Evolutionary conservation across 2,113 vertebrate genomes (phyloP).

Genomic region (Bungarus multicinctus): DNA sequence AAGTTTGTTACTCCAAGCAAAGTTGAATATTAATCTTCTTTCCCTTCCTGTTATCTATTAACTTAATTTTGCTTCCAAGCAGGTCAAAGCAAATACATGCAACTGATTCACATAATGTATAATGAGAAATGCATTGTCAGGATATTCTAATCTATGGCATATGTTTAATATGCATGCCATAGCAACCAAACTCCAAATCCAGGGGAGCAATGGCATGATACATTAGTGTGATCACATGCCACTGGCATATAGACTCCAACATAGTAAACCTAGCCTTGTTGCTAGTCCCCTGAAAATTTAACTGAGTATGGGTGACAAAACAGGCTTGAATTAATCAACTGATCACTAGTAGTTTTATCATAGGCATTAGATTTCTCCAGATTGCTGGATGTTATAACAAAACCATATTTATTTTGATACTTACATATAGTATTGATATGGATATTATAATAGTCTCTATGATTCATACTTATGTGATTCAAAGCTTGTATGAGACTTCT

Average conservation of each 20-base stretch:
- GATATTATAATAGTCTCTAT: neutral
- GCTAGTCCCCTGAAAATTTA: neutral
- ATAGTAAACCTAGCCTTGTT: neutral
- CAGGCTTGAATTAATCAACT: neutral
- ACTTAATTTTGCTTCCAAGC: neutral
- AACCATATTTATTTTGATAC: neutral
- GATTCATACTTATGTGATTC: neutral
- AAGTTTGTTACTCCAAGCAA: neutral
- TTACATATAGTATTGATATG: neutral
- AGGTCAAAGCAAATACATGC: neutral
- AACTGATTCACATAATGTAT: neutral
- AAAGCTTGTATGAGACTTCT: neutral
- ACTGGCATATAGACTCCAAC: neutral
- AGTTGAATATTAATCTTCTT: neutral
- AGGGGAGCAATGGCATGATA: neutral
- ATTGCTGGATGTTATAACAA: neutral
- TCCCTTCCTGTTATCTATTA: neutral
- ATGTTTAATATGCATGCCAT: neutral
- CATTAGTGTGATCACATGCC: neutral
- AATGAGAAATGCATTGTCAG: neutral
- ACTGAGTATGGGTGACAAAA: neutral
- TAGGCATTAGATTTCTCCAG: neutral
- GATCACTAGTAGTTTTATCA: neutral
- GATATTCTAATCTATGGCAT: neutral
- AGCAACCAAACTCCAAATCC: neutral